These are phyloP conservation scores for Ondatra zibethicus DNA, from an alignment of 2,113 vertebrate genomes.

Conservation along the genomic window DNA sequence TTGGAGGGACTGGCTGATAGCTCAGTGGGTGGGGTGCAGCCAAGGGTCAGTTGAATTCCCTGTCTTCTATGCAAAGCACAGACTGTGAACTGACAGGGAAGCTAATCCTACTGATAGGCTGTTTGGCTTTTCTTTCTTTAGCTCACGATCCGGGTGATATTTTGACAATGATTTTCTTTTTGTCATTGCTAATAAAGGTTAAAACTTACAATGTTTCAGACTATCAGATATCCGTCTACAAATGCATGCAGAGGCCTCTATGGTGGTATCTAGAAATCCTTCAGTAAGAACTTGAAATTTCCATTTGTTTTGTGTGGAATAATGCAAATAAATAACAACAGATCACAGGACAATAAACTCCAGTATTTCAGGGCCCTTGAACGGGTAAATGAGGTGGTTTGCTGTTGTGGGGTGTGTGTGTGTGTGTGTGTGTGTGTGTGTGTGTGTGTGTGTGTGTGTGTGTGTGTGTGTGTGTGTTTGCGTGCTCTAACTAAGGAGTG, in stretches of 20 bases:
- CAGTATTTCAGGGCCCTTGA: background rate
- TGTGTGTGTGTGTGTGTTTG: too few species aligned
- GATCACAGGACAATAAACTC: background rate
- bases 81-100: background rate
- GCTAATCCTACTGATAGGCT: constrained; percentile 44
- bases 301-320: background rate
- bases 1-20: too few species aligned
- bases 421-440: too few species aligned
- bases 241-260: constrained; percentile 42
- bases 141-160: constrained; percentile 60
- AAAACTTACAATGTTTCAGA: constrained; percentile 21
- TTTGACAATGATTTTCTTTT: constrained; percentile 69
- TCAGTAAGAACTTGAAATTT: constrained; percentile 16
- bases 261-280: constrained; percentile 1
- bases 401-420: too few species aligned
- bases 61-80: background rate
- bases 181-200: constrained; percentile 58
- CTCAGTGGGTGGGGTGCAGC: too few species aligned
- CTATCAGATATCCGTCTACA: constrained; percentile 17
- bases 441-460: too few species aligned
- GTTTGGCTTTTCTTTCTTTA: constrained; percentile 27
- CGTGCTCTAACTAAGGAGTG: background rate
- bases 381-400: too few species aligned
- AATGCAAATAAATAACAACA: background rate
- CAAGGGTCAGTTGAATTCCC: too few species aligned